phyloP scores from a whole-genome alignment of 2,888 invertebrate genomes.

The Tetheella fluctuosa region DNA sequence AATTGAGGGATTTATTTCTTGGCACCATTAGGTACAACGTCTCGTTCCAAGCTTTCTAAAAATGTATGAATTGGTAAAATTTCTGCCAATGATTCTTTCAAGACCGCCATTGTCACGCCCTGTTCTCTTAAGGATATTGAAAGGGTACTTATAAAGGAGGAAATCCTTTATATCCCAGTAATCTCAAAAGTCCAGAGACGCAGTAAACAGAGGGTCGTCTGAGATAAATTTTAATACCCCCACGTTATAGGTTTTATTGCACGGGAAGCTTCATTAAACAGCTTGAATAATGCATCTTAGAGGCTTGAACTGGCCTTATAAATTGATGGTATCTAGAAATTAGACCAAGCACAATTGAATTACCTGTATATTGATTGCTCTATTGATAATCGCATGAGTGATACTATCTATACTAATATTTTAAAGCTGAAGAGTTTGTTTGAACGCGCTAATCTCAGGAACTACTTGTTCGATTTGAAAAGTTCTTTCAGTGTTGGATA shows the following conservation, averaged over 20 bases:
- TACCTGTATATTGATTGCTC: not conserved
- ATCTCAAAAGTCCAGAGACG: not conserved
- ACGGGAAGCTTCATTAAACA: not conserved
- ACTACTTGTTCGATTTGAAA: no score
- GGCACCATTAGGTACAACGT: no score
- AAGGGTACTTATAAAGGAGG: not conserved
- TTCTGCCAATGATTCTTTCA: no score
- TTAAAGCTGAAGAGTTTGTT: no score
- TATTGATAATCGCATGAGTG: not conserved
- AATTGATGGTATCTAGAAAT: not conserved
- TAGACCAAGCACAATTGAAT: not conserved
- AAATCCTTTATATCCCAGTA: not conserved
- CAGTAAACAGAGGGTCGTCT: not conserved
- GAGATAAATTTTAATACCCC: constrained; percentile 4
- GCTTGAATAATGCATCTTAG: not conserved
- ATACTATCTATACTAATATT: no score
- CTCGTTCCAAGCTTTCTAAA: no score
- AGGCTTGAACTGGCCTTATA: not conserved
- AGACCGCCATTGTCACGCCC: no score
- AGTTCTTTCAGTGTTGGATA: no score
- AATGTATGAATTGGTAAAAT: no score
- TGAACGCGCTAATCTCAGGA: no score
- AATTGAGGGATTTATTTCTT: no score
- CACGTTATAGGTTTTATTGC: not conserved
- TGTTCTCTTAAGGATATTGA: not conserved